Evolutionary conservation across 2,113 vertebrate genomes (phyloP).

Genomic region (Hyla sarda): DNA sequence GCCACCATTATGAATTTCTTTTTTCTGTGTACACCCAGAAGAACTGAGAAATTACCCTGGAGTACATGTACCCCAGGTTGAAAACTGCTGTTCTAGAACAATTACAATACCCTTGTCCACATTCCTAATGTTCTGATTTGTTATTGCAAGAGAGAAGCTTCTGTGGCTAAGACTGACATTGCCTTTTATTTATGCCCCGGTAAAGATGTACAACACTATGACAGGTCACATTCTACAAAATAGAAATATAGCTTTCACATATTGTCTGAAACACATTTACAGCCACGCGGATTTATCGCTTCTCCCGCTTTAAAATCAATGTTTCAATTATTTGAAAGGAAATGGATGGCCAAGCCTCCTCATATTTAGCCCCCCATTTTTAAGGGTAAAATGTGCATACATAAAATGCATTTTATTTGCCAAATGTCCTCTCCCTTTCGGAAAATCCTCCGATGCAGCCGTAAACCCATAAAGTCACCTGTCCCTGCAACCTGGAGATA

Average conservation of each 20-base stretch:
- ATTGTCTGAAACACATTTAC: conserved; percentile 58
- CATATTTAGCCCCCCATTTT: conserved; percentile 26
- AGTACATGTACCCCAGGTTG: no score
- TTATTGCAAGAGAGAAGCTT: conserved; percentile 16
- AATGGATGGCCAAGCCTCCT: conserved; percentile 26
- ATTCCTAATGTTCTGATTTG: conserved; percentile 10
- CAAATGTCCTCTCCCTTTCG: background rate
- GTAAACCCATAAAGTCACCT: conserved; percentile 72
- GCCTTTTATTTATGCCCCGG: conserved; percentile 48
- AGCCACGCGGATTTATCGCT: conserved; percentile 51
- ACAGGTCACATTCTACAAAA: conserved; percentile 45
- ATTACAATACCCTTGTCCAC: background rate
- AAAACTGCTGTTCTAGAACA: background rate
- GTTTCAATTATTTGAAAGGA: conserved; percentile 59
- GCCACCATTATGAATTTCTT: no score
- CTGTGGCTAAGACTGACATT: conserved; percentile 22
- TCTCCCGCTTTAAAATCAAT: conserved; percentile 55
- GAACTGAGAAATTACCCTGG: no score
- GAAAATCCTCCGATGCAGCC: conserved; percentile 50
- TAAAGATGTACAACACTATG: conserved; percentile 54
- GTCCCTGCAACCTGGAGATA: conserved; percentile 79
- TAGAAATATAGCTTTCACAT: conserved; percentile 55
- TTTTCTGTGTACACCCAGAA: no score
- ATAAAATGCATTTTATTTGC: conserved; percentile 55
- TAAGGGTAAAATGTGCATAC: conserved; percentile 50